A percentile compares a stretch with the other conserved stretches of the same genome.
Evolutionary conservation across 2,888 invertebrate genomes (phyloP).

Genomic region (Adelphocoris suturalis): DNA sequence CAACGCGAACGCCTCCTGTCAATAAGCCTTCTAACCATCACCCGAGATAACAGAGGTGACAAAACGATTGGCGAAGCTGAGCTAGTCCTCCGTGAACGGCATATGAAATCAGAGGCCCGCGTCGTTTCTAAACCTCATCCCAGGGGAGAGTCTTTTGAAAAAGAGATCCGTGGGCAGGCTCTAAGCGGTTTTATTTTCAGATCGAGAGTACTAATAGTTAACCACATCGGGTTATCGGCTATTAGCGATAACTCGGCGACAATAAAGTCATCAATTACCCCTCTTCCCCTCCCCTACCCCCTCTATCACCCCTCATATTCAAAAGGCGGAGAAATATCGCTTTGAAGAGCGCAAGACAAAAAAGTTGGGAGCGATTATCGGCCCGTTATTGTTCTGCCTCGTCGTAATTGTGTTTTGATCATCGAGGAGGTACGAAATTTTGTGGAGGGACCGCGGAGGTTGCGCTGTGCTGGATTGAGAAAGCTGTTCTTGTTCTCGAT

Average conservation of each 20-base stretch:
- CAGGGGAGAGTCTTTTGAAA: background rate
- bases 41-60: background rate
- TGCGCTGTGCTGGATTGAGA: too few relatives aligned
- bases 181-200: background rate
- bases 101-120: background rate
- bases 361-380: too few relatives aligned
- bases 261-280: conserved; percentile 19
- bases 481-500: too few relatives aligned
- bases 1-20: conserved; percentile 15
- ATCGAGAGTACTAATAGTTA: background rate
- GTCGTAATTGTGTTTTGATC: too few relatives aligned
- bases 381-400: too few relatives aligned
- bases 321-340: too few relatives aligned
- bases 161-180: background rate
- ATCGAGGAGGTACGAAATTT: too few relatives aligned
- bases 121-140: background rate
- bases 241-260: conserved; percentile 7
- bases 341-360: too few relatives aligned
- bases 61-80: conserved; percentile 19
- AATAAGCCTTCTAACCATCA: conserved; percentile 12
- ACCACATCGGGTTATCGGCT: background rate
- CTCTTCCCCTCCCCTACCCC: background rate
- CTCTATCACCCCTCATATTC: too few relatives aligned
- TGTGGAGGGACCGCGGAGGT: too few relatives aligned
- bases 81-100: background rate